Evolutionary conservation across 1,140 invertebrate genomes (phyloP).

Genomic region (Ladona fulva): DNA sequence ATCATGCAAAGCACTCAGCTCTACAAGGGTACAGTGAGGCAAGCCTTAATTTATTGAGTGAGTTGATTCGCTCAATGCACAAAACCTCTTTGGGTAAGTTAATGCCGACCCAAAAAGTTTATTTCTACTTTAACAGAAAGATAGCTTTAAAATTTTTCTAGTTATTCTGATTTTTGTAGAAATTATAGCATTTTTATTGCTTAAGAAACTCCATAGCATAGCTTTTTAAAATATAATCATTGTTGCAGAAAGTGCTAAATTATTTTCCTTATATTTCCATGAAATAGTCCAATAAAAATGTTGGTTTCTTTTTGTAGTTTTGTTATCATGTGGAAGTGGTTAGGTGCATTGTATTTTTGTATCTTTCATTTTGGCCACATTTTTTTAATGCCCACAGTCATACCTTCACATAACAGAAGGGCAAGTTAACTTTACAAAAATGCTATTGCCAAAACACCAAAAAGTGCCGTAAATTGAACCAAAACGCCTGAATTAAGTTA

Average conservation of each 20-base stretch:
- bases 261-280: neutral
- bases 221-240: neutral
- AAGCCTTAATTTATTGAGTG: conserved; percentile 6
- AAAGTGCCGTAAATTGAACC: neutral
- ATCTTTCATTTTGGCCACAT: neutral
- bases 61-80: neutral
- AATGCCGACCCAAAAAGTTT: neutral
- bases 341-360: neutral
- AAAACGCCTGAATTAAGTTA: conserved; percentile 2
- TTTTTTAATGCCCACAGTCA: neutral
- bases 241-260: neutral
- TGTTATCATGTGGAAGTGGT: neutral
- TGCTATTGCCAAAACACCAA: conserved; percentile 9
- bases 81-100: conserved; percentile 1
- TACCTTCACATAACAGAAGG: neutral
- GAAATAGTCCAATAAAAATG: neutral
- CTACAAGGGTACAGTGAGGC: neutral
- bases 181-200: neutral
- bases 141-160: neutral
- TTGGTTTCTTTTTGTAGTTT: neutral
- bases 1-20: conserved; percentile 4
- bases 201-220: neutral
- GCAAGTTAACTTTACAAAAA: neutral
- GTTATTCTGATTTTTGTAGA: neutral
- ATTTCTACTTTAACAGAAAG: neutral